Base-by-base conservation (phyloP, 2,113 vertebrate species). In the Neolamprologus sp. region DNA sequence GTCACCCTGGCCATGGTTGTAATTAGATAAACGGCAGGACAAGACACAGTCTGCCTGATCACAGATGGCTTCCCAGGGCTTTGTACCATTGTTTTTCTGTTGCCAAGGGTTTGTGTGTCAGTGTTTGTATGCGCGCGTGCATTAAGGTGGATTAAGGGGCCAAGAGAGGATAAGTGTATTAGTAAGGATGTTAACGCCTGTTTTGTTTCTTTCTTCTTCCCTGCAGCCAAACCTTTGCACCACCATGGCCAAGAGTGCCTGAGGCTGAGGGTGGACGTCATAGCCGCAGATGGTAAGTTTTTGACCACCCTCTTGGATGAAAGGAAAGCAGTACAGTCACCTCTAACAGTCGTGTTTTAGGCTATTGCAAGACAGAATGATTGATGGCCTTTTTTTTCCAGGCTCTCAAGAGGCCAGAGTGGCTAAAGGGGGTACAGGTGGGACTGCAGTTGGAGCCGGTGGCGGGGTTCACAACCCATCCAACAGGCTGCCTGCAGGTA, bases 211-310 rank as follows among this genome's bases (percentile, higher is more conserved):
- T 91, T 91, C 28, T 58, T 19, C 79, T 73, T 80, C 82, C 93
- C 80, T 83, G 3, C 94, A 99, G 98, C 98, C 80, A 98, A 98
- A 89, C 97, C 98, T 37, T 97, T 98, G 79, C 97, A 98, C 87
- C 97, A 96, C 79, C 97, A 97, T 0, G 97, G 98, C 5, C 93
- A 97, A 40, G 94, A 92, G 7, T 99, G 98, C 91, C 95, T 99
- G 86, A 97, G 96, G 93, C 92, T 99, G 87, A 96, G 93, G 84
- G 98, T 99, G 94, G 95, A 93, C 0, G 97, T 99, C 1, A 55
- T 94, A 2, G 97, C 97, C n/a, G 97, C 95, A 89, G 96, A 95
- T 75, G 97, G 98, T 99, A 89, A 97, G 98, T 91, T 94, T 37
- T 94, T 37, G 35, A 35, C 49, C 14, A 1, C 85, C 49, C 51